phyloP scores from a whole-genome alignment of 2,888 invertebrate genomes.

The Epinotia bilunana region DNA sequence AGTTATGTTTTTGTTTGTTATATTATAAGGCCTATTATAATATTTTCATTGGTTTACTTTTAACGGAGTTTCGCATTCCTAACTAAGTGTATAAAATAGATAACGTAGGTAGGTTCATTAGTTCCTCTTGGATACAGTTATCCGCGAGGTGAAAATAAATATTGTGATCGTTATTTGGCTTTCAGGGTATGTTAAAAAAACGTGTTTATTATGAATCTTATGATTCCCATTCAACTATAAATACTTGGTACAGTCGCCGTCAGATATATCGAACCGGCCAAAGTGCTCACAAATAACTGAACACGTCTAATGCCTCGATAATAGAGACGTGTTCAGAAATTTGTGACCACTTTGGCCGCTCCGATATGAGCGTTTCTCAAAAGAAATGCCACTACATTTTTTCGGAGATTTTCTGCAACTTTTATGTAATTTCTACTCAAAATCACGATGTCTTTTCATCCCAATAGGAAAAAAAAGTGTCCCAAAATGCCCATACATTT shows the following conservation, averaged over 20 bases:
- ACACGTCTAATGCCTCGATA: no score
- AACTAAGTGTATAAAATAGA: not conserved
- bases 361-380: no score
- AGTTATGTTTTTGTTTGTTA: constrained; percentile 24
- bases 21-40: not conserved
- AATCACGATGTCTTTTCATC: no score
- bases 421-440: no score
- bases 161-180: constrained; percentile 10
- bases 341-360: no score
- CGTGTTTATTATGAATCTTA: not conserved
- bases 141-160: not conserved
- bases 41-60: constrained; percentile 1
- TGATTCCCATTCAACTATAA: not conserved
- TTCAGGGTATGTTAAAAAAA: constrained; percentile 7
- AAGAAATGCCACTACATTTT: no score
- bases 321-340: no score
- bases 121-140: not conserved
- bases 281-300: no score
- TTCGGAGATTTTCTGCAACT: no score
- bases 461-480: no score
- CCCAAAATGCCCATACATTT: no score
- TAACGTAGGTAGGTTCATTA: not conserved
- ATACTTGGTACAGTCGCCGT: not conserved
- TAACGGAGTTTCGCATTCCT: not conserved
- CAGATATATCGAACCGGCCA: no score